phyloP scores from a whole-genome alignment of 2,888 invertebrate species.

The Sycophila texana region DNA sequence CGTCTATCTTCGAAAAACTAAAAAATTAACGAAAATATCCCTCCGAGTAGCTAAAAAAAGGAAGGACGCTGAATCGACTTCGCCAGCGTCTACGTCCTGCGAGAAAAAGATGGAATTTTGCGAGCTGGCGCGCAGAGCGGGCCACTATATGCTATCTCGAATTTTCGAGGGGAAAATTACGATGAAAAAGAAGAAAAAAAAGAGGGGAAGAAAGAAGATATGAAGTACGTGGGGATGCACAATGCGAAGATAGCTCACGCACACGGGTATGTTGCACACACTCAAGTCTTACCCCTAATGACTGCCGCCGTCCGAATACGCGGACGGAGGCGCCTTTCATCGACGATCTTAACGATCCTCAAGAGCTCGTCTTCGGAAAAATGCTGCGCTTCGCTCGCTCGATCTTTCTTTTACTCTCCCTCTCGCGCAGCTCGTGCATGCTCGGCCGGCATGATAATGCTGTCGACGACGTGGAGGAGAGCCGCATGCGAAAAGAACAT shows the following conservation, averaged over 20 bases:
- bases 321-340: constrained; percentile 35
- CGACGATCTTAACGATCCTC: constrained; percentile 43
- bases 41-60: too few relatives aligned
- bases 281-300: constrained; percentile 47
- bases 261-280: constrained; percentile 8
- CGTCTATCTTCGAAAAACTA: too few relatives aligned
- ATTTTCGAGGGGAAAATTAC: constrained; percentile 8
- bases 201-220: not conserved
- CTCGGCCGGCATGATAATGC: constrained; percentile 30
- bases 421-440: not conserved
- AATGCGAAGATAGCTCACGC: constrained; percentile 24
- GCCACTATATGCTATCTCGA: not conserved
- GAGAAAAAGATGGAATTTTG: constrained; percentile 18
- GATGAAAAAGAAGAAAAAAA: constrained; percentile 6
- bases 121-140: constrained; percentile 4
- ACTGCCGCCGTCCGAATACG: constrained; percentile 13
- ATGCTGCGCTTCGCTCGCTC: constrained; percentile 5
- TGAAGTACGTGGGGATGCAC: not conserved
- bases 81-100: not conserved
- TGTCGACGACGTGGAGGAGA: not conserved
- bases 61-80: constrained; percentile 9
- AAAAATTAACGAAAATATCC: too few relatives aligned
- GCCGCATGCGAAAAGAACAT: constrained; percentile 24
- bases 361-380: constrained; percentile 5
- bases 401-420: not conserved